Percentiles rank a stretch among this genome's conserved stretches.
Conservation (phyloP, 2,888 invertebrate species). For the Anthrax anthrax region DNA sequence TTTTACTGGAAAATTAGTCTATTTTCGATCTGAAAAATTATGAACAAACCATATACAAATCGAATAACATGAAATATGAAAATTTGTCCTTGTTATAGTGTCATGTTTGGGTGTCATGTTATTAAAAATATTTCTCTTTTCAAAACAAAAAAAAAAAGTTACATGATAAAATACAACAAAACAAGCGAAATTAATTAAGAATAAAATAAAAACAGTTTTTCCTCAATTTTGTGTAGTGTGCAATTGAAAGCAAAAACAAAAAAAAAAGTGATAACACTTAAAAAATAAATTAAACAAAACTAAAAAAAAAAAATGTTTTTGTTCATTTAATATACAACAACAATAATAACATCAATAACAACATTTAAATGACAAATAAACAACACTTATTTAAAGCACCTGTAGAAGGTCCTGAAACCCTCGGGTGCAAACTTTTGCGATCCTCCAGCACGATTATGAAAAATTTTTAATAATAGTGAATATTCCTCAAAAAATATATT, state of each 20-base stretch:
- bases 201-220: too few species aligned
- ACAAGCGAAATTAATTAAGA: too few species aligned
- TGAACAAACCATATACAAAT: too few species aligned
- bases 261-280: background rate
- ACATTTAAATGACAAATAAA: background rate
- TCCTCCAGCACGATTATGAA: constrained; percentile 29
- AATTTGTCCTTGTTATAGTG: too few species aligned
- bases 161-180: background rate
- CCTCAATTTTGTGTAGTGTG: background rate
- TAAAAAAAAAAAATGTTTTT: too few species aligned
- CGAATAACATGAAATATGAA: too few species aligned
- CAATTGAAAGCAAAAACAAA: background rate
- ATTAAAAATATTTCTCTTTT: too few species aligned
- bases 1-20: background rate
- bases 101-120: too few species aligned
- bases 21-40: background rate
- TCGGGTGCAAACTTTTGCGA: constrained; percentile 23
- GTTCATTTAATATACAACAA: background rate
- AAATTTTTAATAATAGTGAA: background rate
- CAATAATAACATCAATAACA: background rate
- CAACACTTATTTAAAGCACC: constrained; percentile 27
- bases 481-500: background rate
- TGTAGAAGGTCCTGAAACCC: constrained; percentile 27
- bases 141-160: background rate
- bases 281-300: too few species aligned